phyloP scores from a whole-genome alignment of 2,888 invertebrate species.

The Cerastoderma edule region DNA sequence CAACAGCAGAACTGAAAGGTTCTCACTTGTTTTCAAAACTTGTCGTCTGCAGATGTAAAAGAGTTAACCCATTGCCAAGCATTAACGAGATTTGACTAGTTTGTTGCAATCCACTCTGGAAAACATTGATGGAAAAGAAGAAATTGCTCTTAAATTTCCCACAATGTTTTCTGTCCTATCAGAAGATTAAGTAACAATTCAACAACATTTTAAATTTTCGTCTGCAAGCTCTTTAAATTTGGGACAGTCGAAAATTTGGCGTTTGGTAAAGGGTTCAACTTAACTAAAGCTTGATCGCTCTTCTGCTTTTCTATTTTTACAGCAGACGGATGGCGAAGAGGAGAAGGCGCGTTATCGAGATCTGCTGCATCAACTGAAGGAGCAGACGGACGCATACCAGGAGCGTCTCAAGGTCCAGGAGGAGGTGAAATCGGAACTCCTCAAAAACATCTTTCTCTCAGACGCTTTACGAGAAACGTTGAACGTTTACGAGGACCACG shows the following conservation, averaged over 20 bases:
- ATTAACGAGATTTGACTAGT: too few relatives aligned
- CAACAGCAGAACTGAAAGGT: too few relatives aligned
- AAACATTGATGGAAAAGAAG: not conserved
- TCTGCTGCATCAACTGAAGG: conserved; percentile 84
- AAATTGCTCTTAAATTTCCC: not conserved
- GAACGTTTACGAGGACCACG: conserved; percentile 94
- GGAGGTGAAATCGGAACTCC: conserved; percentile 89
- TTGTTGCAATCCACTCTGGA: not conserved
- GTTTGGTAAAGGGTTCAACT: too few relatives aligned
- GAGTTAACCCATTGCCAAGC: too few relatives aligned
- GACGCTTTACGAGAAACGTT: conserved; percentile 95
- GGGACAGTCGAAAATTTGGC: too few relatives aligned
- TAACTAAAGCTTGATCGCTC: too few relatives aligned
- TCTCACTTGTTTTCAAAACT: too few relatives aligned
- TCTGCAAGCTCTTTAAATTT: too few relatives aligned
- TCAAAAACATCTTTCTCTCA: conserved; percentile 91
- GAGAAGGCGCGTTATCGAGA: conserved; percentile 90
- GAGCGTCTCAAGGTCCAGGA: conserved; percentile 90
- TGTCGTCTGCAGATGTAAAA: too few relatives aligned
- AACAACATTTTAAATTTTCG: too few relatives aligned
- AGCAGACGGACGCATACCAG: conserved; percentile 90
- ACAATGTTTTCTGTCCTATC: conserved; percentile 1
- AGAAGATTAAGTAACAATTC: too few relatives aligned
- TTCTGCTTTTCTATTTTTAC: conserved; percentile 19
- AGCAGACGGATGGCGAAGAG: conserved; percentile 79